These are phyloP conservation scores for Phrynosoma blainvillii DNA, from an alignment of 2,113 vertebrate species.

Conservation along the genomic window DNA sequence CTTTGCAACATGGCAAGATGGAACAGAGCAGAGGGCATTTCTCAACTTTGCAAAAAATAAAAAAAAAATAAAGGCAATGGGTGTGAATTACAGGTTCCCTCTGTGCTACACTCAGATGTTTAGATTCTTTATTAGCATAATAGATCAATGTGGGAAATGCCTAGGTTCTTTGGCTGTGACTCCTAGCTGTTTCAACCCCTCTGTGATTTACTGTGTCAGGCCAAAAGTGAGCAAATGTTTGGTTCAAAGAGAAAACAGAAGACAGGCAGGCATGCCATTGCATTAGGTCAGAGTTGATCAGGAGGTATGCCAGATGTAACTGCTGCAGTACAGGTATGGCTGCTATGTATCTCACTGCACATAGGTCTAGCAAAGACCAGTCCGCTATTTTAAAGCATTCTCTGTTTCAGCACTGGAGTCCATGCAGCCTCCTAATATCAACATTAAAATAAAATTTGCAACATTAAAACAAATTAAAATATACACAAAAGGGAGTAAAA, in stretches of 20 bases:
- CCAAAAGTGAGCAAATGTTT: constrained; percentile 24
- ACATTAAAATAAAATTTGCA: too few relatives aligned
- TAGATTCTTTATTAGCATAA: constrained; percentile 14
- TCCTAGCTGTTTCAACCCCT: constrained; percentile 22
- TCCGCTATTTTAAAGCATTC: too few relatives aligned
- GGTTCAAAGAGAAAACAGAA: neutral
- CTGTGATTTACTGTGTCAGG: constrained; percentile 11
- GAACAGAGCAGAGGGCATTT: neutral
- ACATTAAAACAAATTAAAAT: too few relatives aligned
- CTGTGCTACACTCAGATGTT: neutral
- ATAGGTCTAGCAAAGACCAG: too few relatives aligned
- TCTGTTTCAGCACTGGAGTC: too few relatives aligned
- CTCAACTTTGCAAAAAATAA: neutral
- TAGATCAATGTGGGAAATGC: neutral
- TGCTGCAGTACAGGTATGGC: neutral
- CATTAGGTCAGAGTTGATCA: neutral
- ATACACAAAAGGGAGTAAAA: too few relatives aligned
- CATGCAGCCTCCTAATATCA: too few relatives aligned
- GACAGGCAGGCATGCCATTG: neutral
- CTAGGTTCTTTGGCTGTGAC: neutral
- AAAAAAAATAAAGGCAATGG: neutral
- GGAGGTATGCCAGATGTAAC: neutral
- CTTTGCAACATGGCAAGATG: neutral
- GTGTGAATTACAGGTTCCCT: neutral
- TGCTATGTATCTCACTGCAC: neutral